Conservation (phyloP, 92 coral and sea anemone genomes). For the Bergia puertoricense region DNA sequence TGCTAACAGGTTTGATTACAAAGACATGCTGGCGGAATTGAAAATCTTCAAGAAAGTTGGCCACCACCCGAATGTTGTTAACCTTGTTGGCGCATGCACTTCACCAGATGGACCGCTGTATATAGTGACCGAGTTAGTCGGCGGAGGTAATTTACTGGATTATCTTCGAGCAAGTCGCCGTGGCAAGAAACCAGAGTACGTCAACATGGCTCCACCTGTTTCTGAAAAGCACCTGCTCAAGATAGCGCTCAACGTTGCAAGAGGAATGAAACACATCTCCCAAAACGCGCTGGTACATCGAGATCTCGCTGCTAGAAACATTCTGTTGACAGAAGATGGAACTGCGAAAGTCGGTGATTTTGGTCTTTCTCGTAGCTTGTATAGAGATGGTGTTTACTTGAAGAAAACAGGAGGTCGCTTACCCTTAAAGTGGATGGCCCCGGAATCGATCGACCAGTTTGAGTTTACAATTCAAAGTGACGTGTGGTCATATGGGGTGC, state of each 20-base stretch:
- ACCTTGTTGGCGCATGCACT: conserved; percentile 36
- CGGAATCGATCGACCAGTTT: conserved; percentile 25
- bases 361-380: conserved; percentile 28
- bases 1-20: conserved; percentile 35
- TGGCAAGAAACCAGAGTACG: conserved; percentile 3
- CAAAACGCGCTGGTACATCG: conserved; percentile 32
- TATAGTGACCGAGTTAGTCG: conserved; percentile 38
- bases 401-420: conserved; percentile 38
- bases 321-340: conserved; percentile 26
- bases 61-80: conserved; percentile 26
- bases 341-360: conserved; percentile 31
- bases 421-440: conserved; percentile 41
- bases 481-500: conserved; percentile 42
- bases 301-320: conserved; percentile 31
- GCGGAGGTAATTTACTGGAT: conserved; percentile 34
- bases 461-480: conserved; percentile 38
- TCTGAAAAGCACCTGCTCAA: conserved; percentile 18
- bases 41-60: conserved; percentile 39
- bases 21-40: conserved; percentile 31
- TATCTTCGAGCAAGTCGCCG: conserved; percentile 33
- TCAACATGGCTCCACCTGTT: conserved; percentile 25
- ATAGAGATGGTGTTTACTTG: conserved; percentile 24
- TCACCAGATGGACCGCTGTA: conserved; percentile 40
- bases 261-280: conserved; percentile 32
- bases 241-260: conserved; percentile 25